phyloP scores from a whole-genome alignment of 2,888 invertebrate species.

The Eupithecia vulgata region DNA sequence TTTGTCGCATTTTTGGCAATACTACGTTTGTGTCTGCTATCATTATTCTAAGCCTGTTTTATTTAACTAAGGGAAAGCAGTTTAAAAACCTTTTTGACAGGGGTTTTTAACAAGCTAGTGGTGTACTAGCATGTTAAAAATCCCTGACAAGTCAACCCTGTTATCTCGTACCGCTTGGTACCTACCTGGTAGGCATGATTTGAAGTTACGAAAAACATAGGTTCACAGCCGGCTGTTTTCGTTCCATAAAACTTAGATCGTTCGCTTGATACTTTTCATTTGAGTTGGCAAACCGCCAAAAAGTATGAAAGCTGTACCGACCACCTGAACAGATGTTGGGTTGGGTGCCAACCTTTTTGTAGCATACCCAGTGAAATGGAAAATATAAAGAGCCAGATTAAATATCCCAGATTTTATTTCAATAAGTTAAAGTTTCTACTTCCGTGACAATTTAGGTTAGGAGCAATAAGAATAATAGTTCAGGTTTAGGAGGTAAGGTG shows the following conservation, averaged over 20 bases:
- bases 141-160: not conserved
- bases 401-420: not conserved
- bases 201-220: not conserved
- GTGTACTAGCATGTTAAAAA: not conserved
- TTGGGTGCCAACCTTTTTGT: conserved; percentile 17
- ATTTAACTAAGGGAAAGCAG: not conserved
- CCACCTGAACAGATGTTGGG: conserved; percentile 13
- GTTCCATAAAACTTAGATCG: conserved; percentile 13
- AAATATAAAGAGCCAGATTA: conserved; percentile 1
- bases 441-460: not conserved
- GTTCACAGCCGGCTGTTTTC: not conserved
- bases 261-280: conserved; percentile 20
- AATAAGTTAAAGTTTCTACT: not conserved
- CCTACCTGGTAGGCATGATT: not conserved
- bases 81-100: no score
- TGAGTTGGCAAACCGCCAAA: conserved; percentile 26
- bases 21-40: not conserved
- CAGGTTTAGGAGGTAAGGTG: no score
- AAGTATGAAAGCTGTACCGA: conserved; percentile 20
- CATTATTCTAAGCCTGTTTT: not conserved
- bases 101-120: no score
- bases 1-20: not conserved
- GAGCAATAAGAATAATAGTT: no score
- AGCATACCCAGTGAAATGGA: conserved; percentile 1
- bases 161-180: not conserved